Evolutionary conservation across 2,888 invertebrate genomes (phyloP).

Genomic region (Zonitis immaculata): DNA sequence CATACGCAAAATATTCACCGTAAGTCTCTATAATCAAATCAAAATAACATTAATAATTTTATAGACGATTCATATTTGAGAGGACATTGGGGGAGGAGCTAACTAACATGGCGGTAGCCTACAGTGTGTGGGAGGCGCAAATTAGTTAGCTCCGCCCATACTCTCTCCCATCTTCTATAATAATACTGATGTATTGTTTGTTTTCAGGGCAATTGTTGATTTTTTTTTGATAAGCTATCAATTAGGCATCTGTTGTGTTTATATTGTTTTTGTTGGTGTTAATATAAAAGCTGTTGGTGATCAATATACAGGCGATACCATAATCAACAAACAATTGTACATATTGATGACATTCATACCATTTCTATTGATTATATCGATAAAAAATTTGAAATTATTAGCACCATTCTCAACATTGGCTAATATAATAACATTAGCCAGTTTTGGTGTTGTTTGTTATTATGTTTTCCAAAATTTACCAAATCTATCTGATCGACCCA

Average conservation of each 20-base stretch:
- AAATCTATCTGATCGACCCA: constrained; percentile 57
- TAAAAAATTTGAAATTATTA: constrained; percentile 77
- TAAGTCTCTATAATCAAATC: too few species aligned
- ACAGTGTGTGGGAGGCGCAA: too few species aligned
- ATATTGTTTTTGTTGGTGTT: constrained; percentile 53
- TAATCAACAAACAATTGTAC: constrained; percentile 30
- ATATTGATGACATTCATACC: constrained; percentile 52
- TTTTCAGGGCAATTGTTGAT: too few species aligned
- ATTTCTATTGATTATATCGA: constrained; percentile 74
- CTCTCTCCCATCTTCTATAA: too few species aligned
- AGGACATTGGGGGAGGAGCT: too few species aligned
- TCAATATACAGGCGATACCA: constrained; percentile 28
- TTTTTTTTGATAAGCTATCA: constrained; percentile 75
- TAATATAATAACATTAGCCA: constrained; percentile 75
- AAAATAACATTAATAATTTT: too few species aligned
- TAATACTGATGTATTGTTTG: too few species aligned
- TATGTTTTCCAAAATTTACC: constrained; percentile 74
- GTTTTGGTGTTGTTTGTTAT: constrained; percentile 81
- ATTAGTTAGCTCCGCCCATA: too few species aligned
- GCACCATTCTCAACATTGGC: constrained; percentile 89
- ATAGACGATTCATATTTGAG: too few species aligned
- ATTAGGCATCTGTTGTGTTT: constrained; percentile 84
- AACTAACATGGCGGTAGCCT: too few species aligned
- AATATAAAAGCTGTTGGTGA: constrained; percentile 43
- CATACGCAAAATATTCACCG: constrained; percentile 53